Evolutionary conservation across 2,113 vertebrate genomes (phyloP).

Genomic region (Laterallus jamaicensis): DNA sequence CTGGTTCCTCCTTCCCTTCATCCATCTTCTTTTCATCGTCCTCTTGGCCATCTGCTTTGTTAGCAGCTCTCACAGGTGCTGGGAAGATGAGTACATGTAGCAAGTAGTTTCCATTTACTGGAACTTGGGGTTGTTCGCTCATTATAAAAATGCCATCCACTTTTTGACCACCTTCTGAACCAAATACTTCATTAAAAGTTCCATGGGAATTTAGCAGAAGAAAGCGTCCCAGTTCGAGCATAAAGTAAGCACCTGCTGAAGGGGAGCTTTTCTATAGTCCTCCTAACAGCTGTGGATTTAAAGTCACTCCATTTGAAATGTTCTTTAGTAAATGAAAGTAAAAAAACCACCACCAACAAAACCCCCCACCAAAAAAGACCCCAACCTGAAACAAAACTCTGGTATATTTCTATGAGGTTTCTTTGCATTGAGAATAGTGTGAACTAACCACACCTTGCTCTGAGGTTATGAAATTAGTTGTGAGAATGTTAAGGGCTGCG

Average conservation of each 20-base stretch:
- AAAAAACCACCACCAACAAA: too few species aligned
- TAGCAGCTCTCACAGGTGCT: conserved; percentile 3
- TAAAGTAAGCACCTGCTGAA: neutral
- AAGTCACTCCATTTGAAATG: neutral
- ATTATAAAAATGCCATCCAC: neutral
- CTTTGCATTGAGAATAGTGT: neutral
- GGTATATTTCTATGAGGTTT: neutral
- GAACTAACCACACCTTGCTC: neutral
- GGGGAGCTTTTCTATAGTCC: fast-evolving
- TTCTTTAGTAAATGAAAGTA: neutral
- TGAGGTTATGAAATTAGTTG: neutral
- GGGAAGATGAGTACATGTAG: neutral
- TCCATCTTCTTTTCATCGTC: neutral
- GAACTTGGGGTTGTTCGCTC: neutral
- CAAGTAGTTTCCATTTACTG: neutral
- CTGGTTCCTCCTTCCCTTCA: conserved; percentile 24
- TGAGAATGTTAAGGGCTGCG: neutral
- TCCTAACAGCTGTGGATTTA: neutral
- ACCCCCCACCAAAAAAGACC: too few species aligned
- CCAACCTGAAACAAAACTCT: neutral
- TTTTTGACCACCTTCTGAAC: conserved; percentile 2
- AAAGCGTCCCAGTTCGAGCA: neutral
- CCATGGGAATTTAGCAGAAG: neutral
- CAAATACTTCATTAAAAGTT: neutral
- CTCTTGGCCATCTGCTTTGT: conserved; percentile 25